Evolutionary conservation across 92 coral and sea anemone species (phyloP).

Genomic region (Hydrozoanthus gracilis): DNA sequence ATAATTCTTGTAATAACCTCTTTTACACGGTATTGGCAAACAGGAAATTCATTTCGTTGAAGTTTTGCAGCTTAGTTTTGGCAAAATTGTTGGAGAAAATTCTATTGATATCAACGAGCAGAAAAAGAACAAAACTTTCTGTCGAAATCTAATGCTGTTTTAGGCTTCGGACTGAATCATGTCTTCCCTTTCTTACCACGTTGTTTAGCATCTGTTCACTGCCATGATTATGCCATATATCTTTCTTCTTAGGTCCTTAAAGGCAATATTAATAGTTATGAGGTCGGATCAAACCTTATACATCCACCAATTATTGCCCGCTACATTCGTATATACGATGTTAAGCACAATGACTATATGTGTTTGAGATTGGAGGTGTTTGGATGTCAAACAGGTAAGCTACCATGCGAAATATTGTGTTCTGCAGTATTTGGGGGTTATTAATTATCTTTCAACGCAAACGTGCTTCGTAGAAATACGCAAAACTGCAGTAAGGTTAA

Average conservation of each 20-base stretch:
- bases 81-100: too few species aligned
- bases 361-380: constrained; percentile 39
- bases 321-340: constrained; percentile 41
- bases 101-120: too few species aligned
- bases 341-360: constrained; percentile 40
- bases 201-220: background rate
- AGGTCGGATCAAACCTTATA: constrained; percentile 32
- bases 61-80: too few species aligned
- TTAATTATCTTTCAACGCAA: background rate
- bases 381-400: constrained; percentile 41
- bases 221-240: background rate
- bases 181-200: background rate
- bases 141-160: too few species aligned
- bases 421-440: background rate
- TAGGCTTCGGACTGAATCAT: background rate
- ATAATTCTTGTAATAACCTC: too few species aligned
- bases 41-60: too few species aligned
- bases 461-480: background rate
- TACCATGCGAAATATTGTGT: background rate
- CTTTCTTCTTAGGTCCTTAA: constrained; percentile 1
- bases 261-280: constrained; percentile 21
- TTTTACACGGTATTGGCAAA: too few species aligned
- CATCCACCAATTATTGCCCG: constrained; percentile 34
- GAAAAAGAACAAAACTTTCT: too few species aligned
- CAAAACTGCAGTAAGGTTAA: too few species aligned